Evolutionary conservation across 2,888 invertebrate species (phyloP).

Genomic region (Willowsia nigromaculata): DNA sequence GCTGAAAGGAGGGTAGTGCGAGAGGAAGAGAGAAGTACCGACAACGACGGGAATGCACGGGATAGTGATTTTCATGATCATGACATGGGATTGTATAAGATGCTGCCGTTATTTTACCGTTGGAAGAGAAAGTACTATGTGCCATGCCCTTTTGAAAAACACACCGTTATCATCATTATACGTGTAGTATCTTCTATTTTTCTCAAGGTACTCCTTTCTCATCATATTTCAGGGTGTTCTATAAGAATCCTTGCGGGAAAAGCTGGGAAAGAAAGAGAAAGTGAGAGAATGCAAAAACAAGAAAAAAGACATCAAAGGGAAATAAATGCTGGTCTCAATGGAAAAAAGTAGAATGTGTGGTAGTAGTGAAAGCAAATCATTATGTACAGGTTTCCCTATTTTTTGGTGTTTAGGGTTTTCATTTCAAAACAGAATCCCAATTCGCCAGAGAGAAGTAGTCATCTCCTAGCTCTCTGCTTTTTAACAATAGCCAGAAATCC

Average conservation of each 20-base stretch:
- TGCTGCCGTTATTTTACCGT: no score
- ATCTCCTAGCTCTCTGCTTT: neutral
- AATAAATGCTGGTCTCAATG: no score
- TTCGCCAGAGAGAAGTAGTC: slow-evolving; percentile 4
- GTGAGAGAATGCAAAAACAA: neutral
- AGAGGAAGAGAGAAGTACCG: neutral
- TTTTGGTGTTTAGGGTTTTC: neutral
- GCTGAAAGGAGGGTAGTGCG: neutral
- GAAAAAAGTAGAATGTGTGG: neutral
- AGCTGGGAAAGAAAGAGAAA: neutral
- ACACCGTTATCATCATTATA: neutral
- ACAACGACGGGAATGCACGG: neutral
- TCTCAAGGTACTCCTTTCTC: neutral
- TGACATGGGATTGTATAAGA: neutral
- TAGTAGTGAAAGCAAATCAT: neutral
- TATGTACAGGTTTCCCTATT: neutral
- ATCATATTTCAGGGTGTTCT: neutral
- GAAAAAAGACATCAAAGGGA: no score
- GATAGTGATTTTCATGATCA: neutral
- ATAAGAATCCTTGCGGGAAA: neutral
- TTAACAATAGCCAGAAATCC: no score
- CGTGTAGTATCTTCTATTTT: neutral
- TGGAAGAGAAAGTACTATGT: neutral
- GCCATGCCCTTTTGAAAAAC: neutral
- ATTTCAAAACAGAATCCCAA: neutral